A percentile compares a stretch with the other conserved stretches of the same genome.
These are phyloP conservation scores for Popillia japonica DNA, from an alignment of 1,140 invertebrate species.

Conservation along the genomic window DNA sequence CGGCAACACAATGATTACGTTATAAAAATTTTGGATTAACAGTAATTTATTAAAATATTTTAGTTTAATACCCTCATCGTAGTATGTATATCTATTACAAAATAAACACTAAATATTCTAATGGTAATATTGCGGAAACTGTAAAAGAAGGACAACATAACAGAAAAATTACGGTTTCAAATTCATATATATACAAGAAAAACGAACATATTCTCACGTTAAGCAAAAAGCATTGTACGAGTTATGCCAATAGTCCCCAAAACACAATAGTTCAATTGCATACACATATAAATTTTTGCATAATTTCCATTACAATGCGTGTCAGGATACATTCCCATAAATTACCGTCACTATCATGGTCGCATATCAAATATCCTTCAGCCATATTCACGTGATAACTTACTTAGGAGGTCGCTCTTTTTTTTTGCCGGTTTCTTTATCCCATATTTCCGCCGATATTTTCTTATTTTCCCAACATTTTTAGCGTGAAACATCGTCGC, in stretches of 20 bases:
- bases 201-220: no score
- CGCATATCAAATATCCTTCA: slow-evolving; percentile 25
- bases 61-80: no score
- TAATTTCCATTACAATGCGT: slow-evolving; percentile 38
- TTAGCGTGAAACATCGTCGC: neutral
- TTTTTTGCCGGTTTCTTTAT: neutral
- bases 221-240: neutral
- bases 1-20: no score
- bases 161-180: no score
- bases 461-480: slow-evolving; percentile 22
- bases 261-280: slow-evolving; percentile 29
- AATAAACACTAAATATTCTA: no score
- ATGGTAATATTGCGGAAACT: no score
- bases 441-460: neutral
- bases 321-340: slow-evolving; percentile 34
- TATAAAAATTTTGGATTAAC: no score
- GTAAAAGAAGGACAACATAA: no score
- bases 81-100: no score
- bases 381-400: slow-evolving; percentile 35
- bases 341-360: slow-evolving; percentile 34
- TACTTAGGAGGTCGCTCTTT: neutral
- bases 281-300: slow-evolving; percentile 23
- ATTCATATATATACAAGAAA: no score
- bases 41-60: no score
- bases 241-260: neutral